Conservation (phyloP, 2,797 vertebrate species). For the Borostomias antarcticus region DNA sequence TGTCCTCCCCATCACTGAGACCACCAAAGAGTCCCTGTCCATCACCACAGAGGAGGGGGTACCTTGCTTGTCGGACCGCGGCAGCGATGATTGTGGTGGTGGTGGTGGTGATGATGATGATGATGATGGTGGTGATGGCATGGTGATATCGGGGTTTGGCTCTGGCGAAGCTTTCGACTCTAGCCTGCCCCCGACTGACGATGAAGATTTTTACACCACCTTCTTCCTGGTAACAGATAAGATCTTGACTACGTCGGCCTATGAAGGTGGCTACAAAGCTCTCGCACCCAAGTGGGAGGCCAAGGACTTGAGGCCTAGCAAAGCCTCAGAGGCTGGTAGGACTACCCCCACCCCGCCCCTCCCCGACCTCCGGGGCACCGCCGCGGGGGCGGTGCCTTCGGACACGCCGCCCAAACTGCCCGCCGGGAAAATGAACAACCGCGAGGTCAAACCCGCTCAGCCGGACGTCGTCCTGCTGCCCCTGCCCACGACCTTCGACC, state of each 20-base stretch:
- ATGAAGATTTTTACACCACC: constrained; percentile 97
- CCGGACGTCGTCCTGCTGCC: constrained; percentile 89
- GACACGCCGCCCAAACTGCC: constrained; percentile 95
- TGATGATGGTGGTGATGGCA: constrained; percentile 83
- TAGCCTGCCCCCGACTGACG: constrained; percentile 93
- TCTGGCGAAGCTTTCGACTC: constrained; percentile 94
- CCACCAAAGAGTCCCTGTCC: constrained; percentile 93
- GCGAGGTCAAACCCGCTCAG: constrained; percentile 87
- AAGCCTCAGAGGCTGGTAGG: constrained; percentile 87
- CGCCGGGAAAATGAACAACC: constrained; percentile 93
- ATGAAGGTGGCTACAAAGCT: constrained; percentile 93
- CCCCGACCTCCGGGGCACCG: constrained; percentile 89
- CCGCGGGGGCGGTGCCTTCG: constrained; percentile 87
- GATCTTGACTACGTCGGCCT: constrained; percentile 92
- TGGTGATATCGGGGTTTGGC: constrained; percentile 95
- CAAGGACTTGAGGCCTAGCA: constrained; percentile 93
- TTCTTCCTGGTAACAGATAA: constrained; percentile 97
- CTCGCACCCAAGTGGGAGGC: constrained; percentile 90
- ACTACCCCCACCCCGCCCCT: constrained; percentile 86
- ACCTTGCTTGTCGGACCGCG: constrained; percentile 93
- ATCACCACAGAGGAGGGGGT: constrained; percentile 90
- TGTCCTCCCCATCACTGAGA: constrained; percentile 91
- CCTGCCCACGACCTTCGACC: constrained; percentile 88
- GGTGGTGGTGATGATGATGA: constrained; percentile 78
- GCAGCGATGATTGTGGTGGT: constrained; percentile 97